Evolutionary conservation across 2,113 vertebrate genomes (phyloP), one percentile per base, ranked within the genome.

Genomic region (Sphaerodactylus townsendi): DNA sequence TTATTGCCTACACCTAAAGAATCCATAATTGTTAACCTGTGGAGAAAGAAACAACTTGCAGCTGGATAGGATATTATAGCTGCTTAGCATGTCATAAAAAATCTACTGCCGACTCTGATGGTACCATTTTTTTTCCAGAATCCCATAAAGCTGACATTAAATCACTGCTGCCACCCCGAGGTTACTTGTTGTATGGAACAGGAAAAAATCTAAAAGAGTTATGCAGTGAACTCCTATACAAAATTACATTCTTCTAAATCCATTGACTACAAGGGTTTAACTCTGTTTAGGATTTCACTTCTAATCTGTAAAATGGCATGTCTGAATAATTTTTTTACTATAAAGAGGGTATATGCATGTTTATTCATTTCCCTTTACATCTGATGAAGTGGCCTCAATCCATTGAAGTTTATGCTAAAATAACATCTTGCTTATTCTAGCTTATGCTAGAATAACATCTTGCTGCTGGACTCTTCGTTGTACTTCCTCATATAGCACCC

Each of bases 101-200:
- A 92, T 92, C 72, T 69, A 71, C 86, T 79, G 59, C 44, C 59
- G 82, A 69, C 84, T 83, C 76, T 77, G 81, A 90, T 91, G 72
- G 83, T 90, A 91, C 93, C 90, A 82, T 90, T 87, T 90, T 88
- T 77, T 83, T 87, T 90, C 75, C 15, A 19, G 77, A 84, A 87
- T 8, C 1, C 0, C 87, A 62, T 59, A 92, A 15, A 90, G 79
- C 82, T 77, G 81, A 9, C 79, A 64, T 65, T 89, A 91, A 90
- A 89, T 93, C 50, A 83, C 87, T 92, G 89, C 88, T 84, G 66
- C 62, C 85, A 87, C 23, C 48, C 13, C 39, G 46, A 53, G 84
- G 78, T 77, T 86, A 83, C 25, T 93, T 50, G 35, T 53, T 68
- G 28, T 21, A 73, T 64, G 17, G 78, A 91, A 89, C 62, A 23